Conservation (phyloP, 2,888 invertebrate species). For the Parochlus steinenii region DNA sequence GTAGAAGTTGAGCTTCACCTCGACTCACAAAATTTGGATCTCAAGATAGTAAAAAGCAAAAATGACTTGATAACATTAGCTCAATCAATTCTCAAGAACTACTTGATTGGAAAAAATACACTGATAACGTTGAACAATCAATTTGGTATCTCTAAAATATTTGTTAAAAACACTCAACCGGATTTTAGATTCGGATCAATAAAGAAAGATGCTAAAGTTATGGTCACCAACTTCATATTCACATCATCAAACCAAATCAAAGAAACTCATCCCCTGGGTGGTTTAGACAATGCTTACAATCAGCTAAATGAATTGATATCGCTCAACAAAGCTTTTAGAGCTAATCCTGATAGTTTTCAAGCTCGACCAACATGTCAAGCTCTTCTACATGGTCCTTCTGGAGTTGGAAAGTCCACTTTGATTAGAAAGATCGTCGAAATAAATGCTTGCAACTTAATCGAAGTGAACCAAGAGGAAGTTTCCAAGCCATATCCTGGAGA, state of each 20-base stretch:
- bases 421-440: slow-evolving; percentile 32
- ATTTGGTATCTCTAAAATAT: slow-evolving; percentile 6
- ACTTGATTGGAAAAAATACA: slow-evolving; percentile 16
- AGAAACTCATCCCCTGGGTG: slow-evolving; percentile 11
- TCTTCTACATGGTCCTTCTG: slow-evolving; percentile 33
- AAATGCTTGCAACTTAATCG: slow-evolving; percentile 30
- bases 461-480: slow-evolving; percentile 30
- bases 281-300: slow-evolving; percentile 19
- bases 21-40: background rate
- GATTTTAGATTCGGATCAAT: slow-evolving; percentile 17
- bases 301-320: slow-evolving; percentile 19
- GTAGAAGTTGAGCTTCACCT: background rate
- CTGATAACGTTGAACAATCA: slow-evolving; percentile 16
- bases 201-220: slow-evolving; percentile 17
- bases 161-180: slow-evolving; percentile 3
- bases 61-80: slow-evolving; percentile 14
- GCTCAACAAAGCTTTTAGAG: slow-evolving; percentile 10
- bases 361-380: slow-evolving; percentile 16
- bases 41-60: background rate
- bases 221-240: slow-evolving; percentile 15
- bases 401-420: slow-evolving; percentile 40
- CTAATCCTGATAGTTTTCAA: slow-evolving; percentile 21
- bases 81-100: slow-evolving; percentile 18
- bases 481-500: slow-evolving; percentile 35
- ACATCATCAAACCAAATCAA: slow-evolving; percentile 2